Evolutionary conservation across 2,797 vertebrate genomes (phyloP).

Genomic region (Leucoraja ocellata): DNA sequence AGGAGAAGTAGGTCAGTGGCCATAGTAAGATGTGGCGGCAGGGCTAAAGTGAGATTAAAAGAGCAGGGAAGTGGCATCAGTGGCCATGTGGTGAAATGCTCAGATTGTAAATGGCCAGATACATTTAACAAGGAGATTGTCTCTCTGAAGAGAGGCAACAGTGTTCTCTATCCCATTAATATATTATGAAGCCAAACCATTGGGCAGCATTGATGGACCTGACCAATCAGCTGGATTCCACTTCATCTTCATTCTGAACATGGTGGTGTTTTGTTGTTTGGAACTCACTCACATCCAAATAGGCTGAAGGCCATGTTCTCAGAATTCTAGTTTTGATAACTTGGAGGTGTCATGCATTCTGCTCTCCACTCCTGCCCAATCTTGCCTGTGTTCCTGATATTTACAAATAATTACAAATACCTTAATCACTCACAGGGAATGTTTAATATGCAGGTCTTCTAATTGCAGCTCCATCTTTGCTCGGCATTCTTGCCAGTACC

Average conservation of each 20-base stretch:
- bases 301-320: not conserved
- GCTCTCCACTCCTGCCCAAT: not conserved
- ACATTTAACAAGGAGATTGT: not conserved
- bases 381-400: not conserved
- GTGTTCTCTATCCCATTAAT: not conserved
- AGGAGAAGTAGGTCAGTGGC: not conserved
- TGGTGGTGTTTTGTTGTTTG: not conserved
- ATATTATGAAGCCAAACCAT: not conserved
- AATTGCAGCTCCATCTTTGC: not conserved
- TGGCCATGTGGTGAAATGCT: not conserved
- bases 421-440: not conserved
- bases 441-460: not conserved
- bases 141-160: not conserved
- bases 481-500: not conserved
- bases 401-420: not conserved
- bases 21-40: not conserved
- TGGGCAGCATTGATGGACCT: not conserved
- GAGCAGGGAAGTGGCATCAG: not conserved
- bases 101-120: not conserved
- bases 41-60: not conserved
- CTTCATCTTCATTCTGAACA: not conserved
- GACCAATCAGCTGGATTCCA: not conserved
- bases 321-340: not conserved
- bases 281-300: not conserved
- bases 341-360: not conserved